Evolutionary conservation across 2,113 vertebrate genomes (phyloP), one percentile per base, ranked within the genome.

Genomic region (Pterocles burchelli): DNA sequence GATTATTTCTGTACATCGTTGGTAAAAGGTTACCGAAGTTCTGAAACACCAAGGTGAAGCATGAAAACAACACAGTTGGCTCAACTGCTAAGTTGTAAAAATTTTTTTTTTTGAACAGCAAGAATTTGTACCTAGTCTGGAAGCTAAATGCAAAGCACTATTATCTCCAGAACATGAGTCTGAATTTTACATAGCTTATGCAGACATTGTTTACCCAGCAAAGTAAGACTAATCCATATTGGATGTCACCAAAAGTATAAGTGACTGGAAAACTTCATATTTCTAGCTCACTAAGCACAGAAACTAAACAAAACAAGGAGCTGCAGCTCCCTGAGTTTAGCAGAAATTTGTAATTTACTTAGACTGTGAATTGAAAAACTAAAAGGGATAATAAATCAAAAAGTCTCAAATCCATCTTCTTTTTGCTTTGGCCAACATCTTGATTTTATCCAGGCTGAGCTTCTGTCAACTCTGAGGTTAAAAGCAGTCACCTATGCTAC

Each of bases 301-400:
- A 88, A 94, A 81, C 38, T 46, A 85, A 83, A 93, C 70, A 84
- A 91, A 94, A 55, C 9, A 85, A 55, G 58, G 26, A 88, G 74
- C 13, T 54, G 54, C 45, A 85, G 58, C 36, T 91, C 38, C 57
- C 34, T 1, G 7, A 66, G 9, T 74, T 71, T 45, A 82, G 57
- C 33, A 75, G 67, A 90, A 93, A 72, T 45, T 61, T 61, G 41
- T 41, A 10, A 74, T 63, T 88, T 88, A 89, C n/a, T 76, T 70
- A 59, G 52, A 75, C 71, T 46, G 24, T 34, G n/a, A 73, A 66
- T 21, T 86, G 58, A 76, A 52, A 36, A 83, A 65, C 49, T 88
- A 86, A 75, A 96, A 83, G 66, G 17, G 51, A n/a, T 8, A 73
- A 59, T 85, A 90, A 91, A 94, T 78, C 45, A 72, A 86, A 80